Evolutionary conservation across 2,797 vertebrate genomes (phyloP), one percentile per base, ranked within the genome.

Genomic region (Acanthopagrus latus): DNA sequence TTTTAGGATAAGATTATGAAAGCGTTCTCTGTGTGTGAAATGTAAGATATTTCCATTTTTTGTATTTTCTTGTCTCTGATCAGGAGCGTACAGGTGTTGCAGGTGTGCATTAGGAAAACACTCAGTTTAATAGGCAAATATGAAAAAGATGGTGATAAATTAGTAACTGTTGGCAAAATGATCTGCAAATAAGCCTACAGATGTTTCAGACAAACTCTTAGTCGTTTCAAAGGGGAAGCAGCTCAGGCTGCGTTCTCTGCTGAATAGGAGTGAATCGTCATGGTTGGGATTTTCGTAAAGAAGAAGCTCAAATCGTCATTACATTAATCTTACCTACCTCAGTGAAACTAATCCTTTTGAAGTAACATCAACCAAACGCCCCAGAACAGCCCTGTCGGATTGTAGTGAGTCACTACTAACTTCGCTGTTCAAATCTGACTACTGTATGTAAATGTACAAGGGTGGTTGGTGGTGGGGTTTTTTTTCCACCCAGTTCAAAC

Each of bases 311-410:
- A 50, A 51, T 51, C 7, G 16, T 8, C 14, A 47, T 62, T 27
- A 75, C 51, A 66, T 9, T 71, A 51, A 55, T 68, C 33, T 57
- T 23, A 44, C 50, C 21, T 56, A 3, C 44, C 41, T 71, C 48
- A 38, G 12, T 27, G 44, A 74, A 64, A 51, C 43, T 0, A 64
- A 69, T 8, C 43, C 43, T 43, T 58, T 70, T 23, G 5, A 74
- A 65, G 51, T 76, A 21, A 63, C 14, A 38, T 38, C 38, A 38
- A 10, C 38, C 27, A 57, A 67, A 68, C 21, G 25, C 2, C n/a
- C 33, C 18, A 44, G n/a, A 52, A 38, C 20, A 38, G 38, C 38
- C 38, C 38, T 38, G 38, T 38, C 38, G 9, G 38, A 38, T 38
- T 38, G 38, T 38, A 38, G 38, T 38, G 38, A 38, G 38, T 38